These are phyloP conservation scores for Arnoldichthys spilopterus DNA, from an alignment of 2,797 vertebrate genomes.

Conservation along the genomic window DNA sequence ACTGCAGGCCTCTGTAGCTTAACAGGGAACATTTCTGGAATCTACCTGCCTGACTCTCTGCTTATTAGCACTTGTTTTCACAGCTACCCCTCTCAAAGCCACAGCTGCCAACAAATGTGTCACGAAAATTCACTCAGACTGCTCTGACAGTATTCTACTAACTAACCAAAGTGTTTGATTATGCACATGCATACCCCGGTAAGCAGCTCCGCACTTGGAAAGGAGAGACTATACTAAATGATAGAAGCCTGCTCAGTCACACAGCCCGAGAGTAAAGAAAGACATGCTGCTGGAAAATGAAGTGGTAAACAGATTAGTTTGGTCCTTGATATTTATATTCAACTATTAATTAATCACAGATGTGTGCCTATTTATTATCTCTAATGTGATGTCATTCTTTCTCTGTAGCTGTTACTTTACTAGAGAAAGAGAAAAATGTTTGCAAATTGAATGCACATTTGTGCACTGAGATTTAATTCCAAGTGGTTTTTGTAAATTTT, in stretches of 20 bases:
- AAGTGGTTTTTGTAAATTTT: no score
- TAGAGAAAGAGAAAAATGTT: no score
- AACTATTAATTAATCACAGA: neutral
- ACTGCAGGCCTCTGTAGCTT: conserved; percentile 34
- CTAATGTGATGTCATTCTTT: no score
- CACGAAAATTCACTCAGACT: conserved; percentile 38
- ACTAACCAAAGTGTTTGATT: conserved; percentile 41
- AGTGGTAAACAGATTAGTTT: neutral
- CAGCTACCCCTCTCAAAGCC: conserved; percentile 43
- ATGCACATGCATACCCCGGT: conserved; percentile 31
- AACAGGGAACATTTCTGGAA: conserved; percentile 40
- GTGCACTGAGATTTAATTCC: no score
- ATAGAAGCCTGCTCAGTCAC: neutral
- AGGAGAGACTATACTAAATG: neutral
- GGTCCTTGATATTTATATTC: neutral
- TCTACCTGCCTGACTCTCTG: conserved; percentile 44
- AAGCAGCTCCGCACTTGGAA: conserved; percentile 26
- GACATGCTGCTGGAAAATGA: neutral
- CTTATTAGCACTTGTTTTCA: conserved; percentile 53
- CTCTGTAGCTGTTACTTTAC: no score
- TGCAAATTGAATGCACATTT: no score
- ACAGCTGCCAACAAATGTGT: conserved; percentile 34
- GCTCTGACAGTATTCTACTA: conserved; percentile 41
- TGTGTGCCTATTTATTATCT: neutral
- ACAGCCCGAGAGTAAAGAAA: neutral